phyloP scores from a whole-genome alignment of 2,797 vertebrate species.

The Aplochiton taeniatus region DNA sequence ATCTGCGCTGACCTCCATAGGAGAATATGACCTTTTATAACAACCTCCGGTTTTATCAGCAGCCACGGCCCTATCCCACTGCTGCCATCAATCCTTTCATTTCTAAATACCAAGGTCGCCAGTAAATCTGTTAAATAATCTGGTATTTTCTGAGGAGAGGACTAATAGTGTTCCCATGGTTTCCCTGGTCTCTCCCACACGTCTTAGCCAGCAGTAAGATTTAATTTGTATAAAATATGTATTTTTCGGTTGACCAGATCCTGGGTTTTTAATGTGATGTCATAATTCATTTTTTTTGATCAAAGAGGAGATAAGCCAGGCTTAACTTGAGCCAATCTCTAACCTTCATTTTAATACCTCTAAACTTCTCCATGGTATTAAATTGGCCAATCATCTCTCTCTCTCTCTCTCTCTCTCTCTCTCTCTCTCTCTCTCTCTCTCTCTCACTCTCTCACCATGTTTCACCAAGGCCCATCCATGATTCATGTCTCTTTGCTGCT shows the following conservation, averaged over 20 bases:
- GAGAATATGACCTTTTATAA: constrained; percentile 15
- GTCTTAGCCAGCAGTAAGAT: constrained; percentile 30
- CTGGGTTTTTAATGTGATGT: constrained; percentile 61
- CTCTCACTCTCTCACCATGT: background rate
- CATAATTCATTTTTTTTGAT: constrained; percentile 66
- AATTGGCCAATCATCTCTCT: constrained; percentile 1
- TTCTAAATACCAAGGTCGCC: constrained; percentile 36
- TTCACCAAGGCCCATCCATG: constrained; percentile 76
- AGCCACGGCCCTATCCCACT: constrained; percentile 8
- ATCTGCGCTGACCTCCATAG: constrained; percentile 9
- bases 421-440: constrained; percentile 6
- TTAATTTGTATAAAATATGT: constrained; percentile 63
- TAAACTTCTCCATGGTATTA: constrained; percentile 55
- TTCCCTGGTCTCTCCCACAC: constrained; percentile 26
- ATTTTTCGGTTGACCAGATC: constrained; percentile 62
- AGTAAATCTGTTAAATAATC: constrained; percentile 62
- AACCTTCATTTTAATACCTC: constrained; percentile 71
- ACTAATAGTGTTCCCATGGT: constrained; percentile 53
- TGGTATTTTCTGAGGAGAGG: constrained; percentile 44
- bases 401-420: constrained; percentile 7
- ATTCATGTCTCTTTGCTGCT: constrained; percentile 61
- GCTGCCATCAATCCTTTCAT: constrained; percentile 49
- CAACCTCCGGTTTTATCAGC: constrained; percentile 35
- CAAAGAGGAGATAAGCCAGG: constrained; percentile 58
- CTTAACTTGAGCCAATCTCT: constrained; percentile 63